Evolutionary conservation across 2,797 vertebrate species (phyloP).

Genomic region (Sebastiscus tertius): DNA sequence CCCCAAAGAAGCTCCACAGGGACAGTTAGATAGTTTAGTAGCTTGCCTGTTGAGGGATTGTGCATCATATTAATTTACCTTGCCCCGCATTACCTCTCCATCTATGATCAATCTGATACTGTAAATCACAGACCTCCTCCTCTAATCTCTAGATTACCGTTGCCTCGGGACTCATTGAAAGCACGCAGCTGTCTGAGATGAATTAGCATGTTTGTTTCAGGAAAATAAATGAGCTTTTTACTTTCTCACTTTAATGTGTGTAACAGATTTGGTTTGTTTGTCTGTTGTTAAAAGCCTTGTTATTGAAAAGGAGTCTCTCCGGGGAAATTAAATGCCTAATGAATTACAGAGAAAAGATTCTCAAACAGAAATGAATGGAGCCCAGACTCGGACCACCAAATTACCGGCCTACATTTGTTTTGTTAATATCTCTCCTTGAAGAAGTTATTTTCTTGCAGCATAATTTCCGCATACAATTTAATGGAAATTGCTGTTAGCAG

Average conservation of each 20-base stretch:
- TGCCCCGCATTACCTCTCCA: neutral
- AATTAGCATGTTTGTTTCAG: slow-evolving; percentile 18
- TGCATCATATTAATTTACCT: neutral
- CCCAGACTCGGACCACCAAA: slow-evolving; percentile 18
- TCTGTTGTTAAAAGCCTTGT: slow-evolving; percentile 33
- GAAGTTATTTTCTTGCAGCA: slow-evolving; percentile 21
- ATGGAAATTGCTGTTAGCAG: slow-evolving; percentile 30
- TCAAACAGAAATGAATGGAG: slow-evolving; percentile 32
- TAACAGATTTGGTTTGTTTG: slow-evolving; percentile 10
- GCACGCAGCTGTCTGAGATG: neutral
- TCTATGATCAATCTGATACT: neutral
- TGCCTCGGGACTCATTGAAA: slow-evolving; percentile 11
- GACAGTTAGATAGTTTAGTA: neutral
- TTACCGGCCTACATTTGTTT: slow-evolving; percentile 21
- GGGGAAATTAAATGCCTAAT: slow-evolving; percentile 53
- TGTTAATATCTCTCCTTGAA: slow-evolving; percentile 22
- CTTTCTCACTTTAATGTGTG: neutral
- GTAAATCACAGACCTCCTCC: neutral
- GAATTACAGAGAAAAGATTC: slow-evolving; percentile 26
- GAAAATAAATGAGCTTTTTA: neutral
- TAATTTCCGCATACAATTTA: slow-evolving; percentile 46
- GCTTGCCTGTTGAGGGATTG: neutral
- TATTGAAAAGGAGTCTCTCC: slow-evolving; percentile 17
- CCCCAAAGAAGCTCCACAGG: neutral
- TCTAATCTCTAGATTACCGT: neutral